Evolutionary conservation across 2,113 vertebrate genomes (phyloP), one percentile per base, ranked within the genome.

Genomic region (Psophia crepitans): DNA sequence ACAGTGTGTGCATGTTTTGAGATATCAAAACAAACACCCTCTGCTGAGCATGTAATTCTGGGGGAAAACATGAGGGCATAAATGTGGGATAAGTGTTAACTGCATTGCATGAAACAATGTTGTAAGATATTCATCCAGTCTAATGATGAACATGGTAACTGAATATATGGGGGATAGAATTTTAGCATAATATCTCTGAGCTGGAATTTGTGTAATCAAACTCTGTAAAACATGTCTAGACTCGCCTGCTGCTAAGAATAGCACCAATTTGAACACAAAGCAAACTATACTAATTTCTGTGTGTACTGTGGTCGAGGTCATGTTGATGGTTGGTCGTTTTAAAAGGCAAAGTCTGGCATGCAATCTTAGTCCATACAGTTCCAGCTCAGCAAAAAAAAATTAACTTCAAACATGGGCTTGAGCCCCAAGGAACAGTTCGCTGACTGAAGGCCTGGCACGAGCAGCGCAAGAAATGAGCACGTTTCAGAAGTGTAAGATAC

Each of bases 131-230:
- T 57, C 5, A 2, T 27, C 14, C 12, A 48, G 35, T 28, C 21
- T 64, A 44, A 64, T 37, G 39, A 33, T 37, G 13, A 74, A 57
- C 17, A n/a, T 9, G 39, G 28, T 30, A 66, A 39, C 32, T 18
- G 33, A 89, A 75, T 49, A 46, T 60, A 76, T 4, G 20, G 15
- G 23, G 35, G 84, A 10, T 10, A 89, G 39, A 79, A 49, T 94
- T 96, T 96, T 93, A 89, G 51, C 77, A 69, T 51, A n/a, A 71
- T 87, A 65, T 30, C 61, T 91, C 94, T 96, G 93, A 97, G 91
- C 37, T 33, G 83, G 82, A 91, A 82, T 91, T 96, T 78, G 24
- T 87, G 63, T 96, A 97, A 89, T 39, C 70, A 91, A 95, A 86
- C 79, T 24, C 65, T 89, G 19, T 70, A 93, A 95, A 95, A 75